A percentile compares a stretch with the other conserved stretches of the same genome.
Evolutionary conservation across 2,888 invertebrate species (phyloP).

Genomic region (Trissoscelio sp.): DNA sequence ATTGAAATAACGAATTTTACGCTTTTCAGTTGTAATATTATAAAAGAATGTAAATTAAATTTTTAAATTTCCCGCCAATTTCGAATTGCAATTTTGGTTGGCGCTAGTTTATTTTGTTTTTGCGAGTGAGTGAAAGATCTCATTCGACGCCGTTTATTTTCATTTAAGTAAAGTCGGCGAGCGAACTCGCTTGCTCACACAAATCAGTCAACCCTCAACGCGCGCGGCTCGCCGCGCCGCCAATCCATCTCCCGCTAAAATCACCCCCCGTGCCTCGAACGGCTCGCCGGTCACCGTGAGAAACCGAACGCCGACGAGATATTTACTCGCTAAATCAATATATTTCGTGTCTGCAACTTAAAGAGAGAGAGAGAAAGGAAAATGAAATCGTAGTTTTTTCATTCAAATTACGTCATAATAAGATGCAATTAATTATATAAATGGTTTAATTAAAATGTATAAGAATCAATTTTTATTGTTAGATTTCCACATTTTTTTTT

Average conservation of each 20-base stretch:
- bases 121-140: constrained; percentile 46
- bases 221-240: constrained; percentile 25
- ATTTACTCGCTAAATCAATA: constrained; percentile 48
- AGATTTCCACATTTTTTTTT: too few species aligned
- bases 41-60: too few species aligned
- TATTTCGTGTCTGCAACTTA: constrained; percentile 28
- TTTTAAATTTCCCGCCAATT: constrained; percentile 34
- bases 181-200: constrained; percentile 47
- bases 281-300: constrained; percentile 61
- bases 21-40: too few species aligned
- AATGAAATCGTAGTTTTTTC: too few species aligned
- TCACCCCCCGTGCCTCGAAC: too few species aligned
- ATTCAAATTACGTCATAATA: too few species aligned
- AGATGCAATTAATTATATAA: too few species aligned
- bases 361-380: not conserved
- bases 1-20: too few species aligned
- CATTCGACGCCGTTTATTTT: constrained; percentile 57
- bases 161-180: constrained; percentile 49
- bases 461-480: too few species aligned
- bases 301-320: constrained; percentile 49
- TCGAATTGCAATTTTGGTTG: constrained; percentile 37
- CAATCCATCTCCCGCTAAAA: constrained; percentile 58
- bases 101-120: constrained; percentile 57
- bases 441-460: too few species aligned
- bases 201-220: constrained; percentile 66